Evolutionary conservation across 2,797 vertebrate species (phyloP).

Genomic region (Ptychadena robeensis): DNA sequence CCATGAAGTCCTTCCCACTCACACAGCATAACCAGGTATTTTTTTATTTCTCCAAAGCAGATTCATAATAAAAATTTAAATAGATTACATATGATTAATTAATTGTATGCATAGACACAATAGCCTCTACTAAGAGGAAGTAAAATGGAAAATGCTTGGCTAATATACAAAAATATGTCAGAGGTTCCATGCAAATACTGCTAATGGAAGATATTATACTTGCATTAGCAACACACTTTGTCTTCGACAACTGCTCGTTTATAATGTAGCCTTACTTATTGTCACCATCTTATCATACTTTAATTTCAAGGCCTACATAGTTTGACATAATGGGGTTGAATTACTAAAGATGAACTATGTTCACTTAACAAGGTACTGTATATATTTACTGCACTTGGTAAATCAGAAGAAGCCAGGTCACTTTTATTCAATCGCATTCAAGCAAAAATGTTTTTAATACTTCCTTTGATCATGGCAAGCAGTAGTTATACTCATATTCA

Average conservation of each 20-base stretch:
- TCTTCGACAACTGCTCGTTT: background rate
- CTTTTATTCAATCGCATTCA: no score
- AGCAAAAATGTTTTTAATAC: no score
- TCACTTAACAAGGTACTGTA: background rate
- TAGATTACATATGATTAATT: background rate
- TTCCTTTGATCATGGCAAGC: no score
- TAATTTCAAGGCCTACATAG: background rate
- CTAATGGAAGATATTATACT: background rate
- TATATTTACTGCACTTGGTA: no score
- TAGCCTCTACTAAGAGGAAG: background rate
- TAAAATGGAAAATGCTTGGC: constrained; percentile 1
- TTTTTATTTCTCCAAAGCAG: constrained; percentile 12
- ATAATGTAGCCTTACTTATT: constrained; percentile 1
- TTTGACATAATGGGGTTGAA: background rate
- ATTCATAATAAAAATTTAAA: constrained; percentile 10
- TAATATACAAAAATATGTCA: background rate
- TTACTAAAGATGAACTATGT: background rate
- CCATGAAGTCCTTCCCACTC: constrained; percentile 51
- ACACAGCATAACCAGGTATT: constrained; percentile 38
- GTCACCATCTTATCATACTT: background rate
- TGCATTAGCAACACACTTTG: background rate
- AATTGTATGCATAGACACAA: background rate
- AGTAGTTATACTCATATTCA: no score
- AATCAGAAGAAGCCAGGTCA: no score
- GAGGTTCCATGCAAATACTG: background rate